Percentiles rank a stretch among this genome's conserved stretches.
Evolutionary conservation across 1,140 invertebrate genomes (phyloP).

Genomic region (Temnothorax curvispinosus): DNA sequence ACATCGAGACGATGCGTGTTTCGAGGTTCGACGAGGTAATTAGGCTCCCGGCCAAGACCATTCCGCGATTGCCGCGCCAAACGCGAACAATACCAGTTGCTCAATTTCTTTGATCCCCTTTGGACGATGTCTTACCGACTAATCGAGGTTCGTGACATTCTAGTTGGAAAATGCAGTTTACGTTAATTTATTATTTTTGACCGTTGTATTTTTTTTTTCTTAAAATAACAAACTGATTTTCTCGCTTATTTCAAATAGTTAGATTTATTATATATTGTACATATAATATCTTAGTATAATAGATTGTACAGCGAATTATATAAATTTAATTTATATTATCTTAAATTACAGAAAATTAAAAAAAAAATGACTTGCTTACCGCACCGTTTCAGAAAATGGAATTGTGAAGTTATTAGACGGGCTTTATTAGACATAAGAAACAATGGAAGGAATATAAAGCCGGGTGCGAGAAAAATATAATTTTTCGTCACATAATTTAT

Average conservation of each 20-base stretch:
- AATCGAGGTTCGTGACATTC: not conserved
- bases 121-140: not conserved
- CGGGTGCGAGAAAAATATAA: conserved; percentile 18
- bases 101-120: not conserved
- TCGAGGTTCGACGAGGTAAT: conserved; percentile 77
- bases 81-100: conserved; percentile 61
- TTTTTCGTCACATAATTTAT: conserved; percentile 39
- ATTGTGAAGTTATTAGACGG: not conserved
- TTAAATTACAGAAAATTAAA: not conserved
- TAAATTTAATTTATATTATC: not conserved
- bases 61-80: conserved; percentile 45
- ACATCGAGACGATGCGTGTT: conserved; percentile 70
- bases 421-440: conserved; percentile 25
- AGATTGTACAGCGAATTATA: not conserved
- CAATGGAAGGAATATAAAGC: conserved; percentile 14
- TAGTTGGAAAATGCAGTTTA: conserved; percentile 18
- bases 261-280: not conserved
- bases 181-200: not conserved
- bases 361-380: not conserved
- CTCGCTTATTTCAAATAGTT: not conserved
- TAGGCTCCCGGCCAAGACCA: conserved; percentile 74
- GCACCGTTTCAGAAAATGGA: not conserved
- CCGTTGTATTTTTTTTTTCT: not conserved
- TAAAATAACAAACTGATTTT: not conserved
- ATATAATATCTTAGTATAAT: not conserved